Conservation (phyloP, 2,888 invertebrate species). For the Tipula vernalis region DNA sequence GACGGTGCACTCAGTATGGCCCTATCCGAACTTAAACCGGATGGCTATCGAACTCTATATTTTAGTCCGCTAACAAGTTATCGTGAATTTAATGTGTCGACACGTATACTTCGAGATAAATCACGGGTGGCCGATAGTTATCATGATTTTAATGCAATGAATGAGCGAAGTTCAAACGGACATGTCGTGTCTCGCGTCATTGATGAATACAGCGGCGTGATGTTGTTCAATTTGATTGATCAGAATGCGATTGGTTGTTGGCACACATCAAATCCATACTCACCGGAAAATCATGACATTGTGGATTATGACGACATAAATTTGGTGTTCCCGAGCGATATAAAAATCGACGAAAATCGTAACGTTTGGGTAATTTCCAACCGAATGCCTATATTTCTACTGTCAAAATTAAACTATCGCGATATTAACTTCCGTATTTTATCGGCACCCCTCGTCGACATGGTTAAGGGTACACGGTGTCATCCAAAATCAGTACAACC, state of each 20-base stretch:
- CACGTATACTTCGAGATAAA: slow-evolving; percentile 55
- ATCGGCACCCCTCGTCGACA: slow-evolving; percentile 49
- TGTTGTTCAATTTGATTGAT: slow-evolving; percentile 66
- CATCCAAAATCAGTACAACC: slow-evolving; percentile 37
- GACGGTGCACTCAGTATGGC: slow-evolving; percentile 73
- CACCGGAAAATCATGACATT: slow-evolving; percentile 51
- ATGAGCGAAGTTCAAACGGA: slow-evolving; percentile 50
- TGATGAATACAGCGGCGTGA: slow-evolving; percentile 56
- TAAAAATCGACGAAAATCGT: slow-evolving; percentile 57
- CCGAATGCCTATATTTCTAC: slow-evolving; percentile 65
- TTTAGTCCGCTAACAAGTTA: slow-evolving; percentile 70
- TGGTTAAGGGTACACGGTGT: slow-evolving; percentile 51
- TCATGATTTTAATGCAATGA: slow-evolving; percentile 48
- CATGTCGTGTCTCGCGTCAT: slow-evolving; percentile 64
- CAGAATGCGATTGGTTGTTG: slow-evolving; percentile 75
- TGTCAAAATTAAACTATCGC: slow-evolving; percentile 52
- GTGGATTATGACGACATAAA: slow-evolving; percentile 64
- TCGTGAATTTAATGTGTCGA: slow-evolving; percentile 67
- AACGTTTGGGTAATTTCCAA: slow-evolving; percentile 74
- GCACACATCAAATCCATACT: slow-evolving; percentile 54
- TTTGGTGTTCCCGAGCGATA: slow-evolving; percentile 65
- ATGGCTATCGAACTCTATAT: slow-evolving; percentile 60
- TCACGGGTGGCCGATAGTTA: slow-evolving; percentile 53
- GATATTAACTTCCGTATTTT: slow-evolving; percentile 69
- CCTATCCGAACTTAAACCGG: slow-evolving; percentile 50